phyloP scores from a whole-genome alignment of 2,888 invertebrate genomes.

The Drosophila anomelani region DNA sequence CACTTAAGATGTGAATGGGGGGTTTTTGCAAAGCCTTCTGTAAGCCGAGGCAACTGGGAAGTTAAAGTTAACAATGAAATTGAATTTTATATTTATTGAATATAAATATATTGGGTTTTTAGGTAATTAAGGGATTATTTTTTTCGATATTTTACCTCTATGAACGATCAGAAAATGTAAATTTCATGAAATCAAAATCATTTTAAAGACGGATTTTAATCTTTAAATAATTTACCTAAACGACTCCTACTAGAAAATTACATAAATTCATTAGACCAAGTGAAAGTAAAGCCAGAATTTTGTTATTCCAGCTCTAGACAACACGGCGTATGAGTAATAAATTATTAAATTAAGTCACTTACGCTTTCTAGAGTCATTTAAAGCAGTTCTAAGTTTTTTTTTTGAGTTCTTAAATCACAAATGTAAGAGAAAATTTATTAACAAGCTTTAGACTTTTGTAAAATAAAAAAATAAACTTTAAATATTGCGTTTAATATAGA shows the following conservation, averaged over 20 bases:
- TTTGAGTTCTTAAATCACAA: neutral
- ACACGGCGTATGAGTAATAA: slow-evolving; percentile 14
- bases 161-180: no score
- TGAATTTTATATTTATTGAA: no score
- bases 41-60: neutral
- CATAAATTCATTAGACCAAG: neutral
- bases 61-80: neutral
- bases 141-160: no score
- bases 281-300: no score
- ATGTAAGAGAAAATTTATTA: neutral
- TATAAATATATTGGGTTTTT: no score
- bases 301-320: neutral
- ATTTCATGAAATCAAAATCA: no score
- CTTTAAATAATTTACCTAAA: neutral
- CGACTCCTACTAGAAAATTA: accelerated
- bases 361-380: neutral
- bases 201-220: no score
- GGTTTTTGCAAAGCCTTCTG: neutral
- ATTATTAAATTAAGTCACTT: neutral
- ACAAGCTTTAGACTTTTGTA: neutral
- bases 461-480: neutral
- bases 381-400: neutral
- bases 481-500: neutral
- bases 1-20: neutral
- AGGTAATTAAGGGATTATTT: no score